Base-by-base conservation (phyloP, 2,113 vertebrate species). In the Salminus brasiliensis region DNA sequence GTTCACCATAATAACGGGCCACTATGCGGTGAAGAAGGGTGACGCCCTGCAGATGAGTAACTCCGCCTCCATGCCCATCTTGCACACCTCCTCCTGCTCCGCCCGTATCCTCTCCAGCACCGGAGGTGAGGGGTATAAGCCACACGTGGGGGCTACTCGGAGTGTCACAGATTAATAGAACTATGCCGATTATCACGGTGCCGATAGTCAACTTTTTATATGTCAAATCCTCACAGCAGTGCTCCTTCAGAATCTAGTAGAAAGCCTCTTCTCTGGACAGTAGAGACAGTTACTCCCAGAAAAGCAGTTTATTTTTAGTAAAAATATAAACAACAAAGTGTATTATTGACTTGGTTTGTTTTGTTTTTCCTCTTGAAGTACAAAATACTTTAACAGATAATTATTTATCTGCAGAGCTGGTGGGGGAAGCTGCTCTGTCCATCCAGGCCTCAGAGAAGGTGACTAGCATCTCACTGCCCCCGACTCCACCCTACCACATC, bases 41-140 rank as follows among this genome's bases (percentile, higher is more conserved):
- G 98, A 99, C 67, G 92, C 97, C 45, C 90, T 99, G 75, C 98
- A 99, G 90, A 94, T 99, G 78, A 98, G 96, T 87, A 98, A 97
- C 0, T 91, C 92, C 0, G 95, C 97, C 69, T 91, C 93, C 70
- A 96, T 99, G 96, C 94, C 95, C 76, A 91, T 98, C 82, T 88
- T 98, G 41, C 93, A 94, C 77, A 92, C 88, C 1, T 74, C 83
- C 0, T 92, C 92, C 87, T 95, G 92, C 88, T 92, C 90, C 13
- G 97, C 96, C 0, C 81, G 89, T 25, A 94, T 97, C 88, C 94
- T 91, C 36, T 92, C 92, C 82, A 96, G 94, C 88, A 90, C 92
- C 0, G 87, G 93, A 47, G 95, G 95, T 89, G 89, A 93, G 92
- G 65, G 23, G 25, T 4, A 10, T 12, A 7, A 5, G 34, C 29